phyloP scores from a whole-genome alignment of 2,113 vertebrate genomes.

The Phylloscopus trochiloides region DNA sequence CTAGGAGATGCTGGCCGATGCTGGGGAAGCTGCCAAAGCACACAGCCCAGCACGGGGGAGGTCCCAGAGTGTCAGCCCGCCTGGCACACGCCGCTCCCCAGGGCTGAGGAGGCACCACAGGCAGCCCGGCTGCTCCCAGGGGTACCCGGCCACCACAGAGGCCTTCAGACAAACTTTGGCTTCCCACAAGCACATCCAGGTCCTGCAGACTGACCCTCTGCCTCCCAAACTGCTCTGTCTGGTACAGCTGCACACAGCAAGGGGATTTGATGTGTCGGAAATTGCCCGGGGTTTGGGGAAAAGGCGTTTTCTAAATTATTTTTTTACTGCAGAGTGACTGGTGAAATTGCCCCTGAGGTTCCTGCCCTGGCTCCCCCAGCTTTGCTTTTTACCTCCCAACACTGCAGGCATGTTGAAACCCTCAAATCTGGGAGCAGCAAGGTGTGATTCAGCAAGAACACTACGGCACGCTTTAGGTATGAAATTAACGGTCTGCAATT shows the following conservation, averaged over 20 bases:
- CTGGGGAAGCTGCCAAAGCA: neutral
- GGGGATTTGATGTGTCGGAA: neutral
- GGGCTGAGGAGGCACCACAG: fast-evolving
- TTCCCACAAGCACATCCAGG: neutral
- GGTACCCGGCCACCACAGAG: fast-evolving
- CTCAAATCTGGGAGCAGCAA: neutral
- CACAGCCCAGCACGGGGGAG: fast-evolving
- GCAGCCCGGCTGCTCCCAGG: neutral
- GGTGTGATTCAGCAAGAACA: neutral
- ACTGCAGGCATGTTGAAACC: neutral
- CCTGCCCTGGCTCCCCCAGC: neutral
- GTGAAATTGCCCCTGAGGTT: neutral
- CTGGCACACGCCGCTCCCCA: fast-evolving
- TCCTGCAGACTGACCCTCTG: neutral
- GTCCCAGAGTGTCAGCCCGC: fast-evolving
- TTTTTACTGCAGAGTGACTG: neutral
- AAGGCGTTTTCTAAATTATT: neutral
- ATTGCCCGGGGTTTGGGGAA: fast-evolving
- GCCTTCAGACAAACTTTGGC: neutral
- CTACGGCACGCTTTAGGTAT: neutral
- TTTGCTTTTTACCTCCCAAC: neutral
- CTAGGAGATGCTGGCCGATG: fast-evolving
- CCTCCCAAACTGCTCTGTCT: neutral
- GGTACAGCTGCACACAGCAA: neutral
- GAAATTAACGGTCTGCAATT: neutral